These are phyloP conservation scores for Bombus superbus DNA, from an alignment of 1,140 invertebrate species.

Conservation along the genomic window DNA sequence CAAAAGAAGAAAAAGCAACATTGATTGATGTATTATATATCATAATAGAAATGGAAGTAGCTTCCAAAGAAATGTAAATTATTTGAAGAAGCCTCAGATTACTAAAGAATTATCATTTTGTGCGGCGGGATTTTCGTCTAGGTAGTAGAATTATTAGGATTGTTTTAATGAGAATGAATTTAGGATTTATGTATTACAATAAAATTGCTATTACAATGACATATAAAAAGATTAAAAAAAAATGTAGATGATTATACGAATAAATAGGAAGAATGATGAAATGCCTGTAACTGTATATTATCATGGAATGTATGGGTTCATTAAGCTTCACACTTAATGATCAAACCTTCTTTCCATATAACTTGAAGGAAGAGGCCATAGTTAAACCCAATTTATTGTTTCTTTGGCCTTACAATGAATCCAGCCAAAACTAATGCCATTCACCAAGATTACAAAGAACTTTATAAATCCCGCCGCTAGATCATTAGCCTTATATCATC, in stretches of 20 bases:
- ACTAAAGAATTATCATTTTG: conserved; percentile 81
- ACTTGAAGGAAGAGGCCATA: conserved; percentile 63
- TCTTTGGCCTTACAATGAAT: conserved; percentile 83
- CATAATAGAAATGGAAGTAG: conserved; percentile 53
- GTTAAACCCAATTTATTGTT: conserved; percentile 75
- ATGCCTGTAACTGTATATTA: conserved; percentile 32
- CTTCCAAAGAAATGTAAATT: conserved; percentile 44
- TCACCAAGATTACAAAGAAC: conserved; percentile 83
- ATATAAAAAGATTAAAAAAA: background rate
- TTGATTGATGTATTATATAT: conserved; percentile 39
- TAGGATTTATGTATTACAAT: conserved; percentile 4
- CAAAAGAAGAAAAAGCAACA: conserved; percentile 61
- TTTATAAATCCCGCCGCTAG: conserved; percentile 75
- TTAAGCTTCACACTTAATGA: conserved; percentile 44
- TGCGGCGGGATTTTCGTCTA: conserved; percentile 72
- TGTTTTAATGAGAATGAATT: conserved; percentile 17
- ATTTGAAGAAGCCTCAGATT: conserved; percentile 80
- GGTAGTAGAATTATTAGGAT: background rate
- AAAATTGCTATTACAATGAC: background rate
- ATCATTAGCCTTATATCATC: conserved; percentile 80
- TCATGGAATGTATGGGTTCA: conserved; percentile 53
- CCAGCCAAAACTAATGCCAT: conserved; percentile 70
- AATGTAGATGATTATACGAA: conserved; percentile 8
- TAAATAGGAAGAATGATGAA: conserved; percentile 18
- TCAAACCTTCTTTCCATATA: conserved; percentile 49